Percentiles rank a stretch among this genome's conserved stretches.
Evolutionary conservation across 2,113 vertebrate species (phyloP).

Genomic region (Scortum barcoo): DNA sequence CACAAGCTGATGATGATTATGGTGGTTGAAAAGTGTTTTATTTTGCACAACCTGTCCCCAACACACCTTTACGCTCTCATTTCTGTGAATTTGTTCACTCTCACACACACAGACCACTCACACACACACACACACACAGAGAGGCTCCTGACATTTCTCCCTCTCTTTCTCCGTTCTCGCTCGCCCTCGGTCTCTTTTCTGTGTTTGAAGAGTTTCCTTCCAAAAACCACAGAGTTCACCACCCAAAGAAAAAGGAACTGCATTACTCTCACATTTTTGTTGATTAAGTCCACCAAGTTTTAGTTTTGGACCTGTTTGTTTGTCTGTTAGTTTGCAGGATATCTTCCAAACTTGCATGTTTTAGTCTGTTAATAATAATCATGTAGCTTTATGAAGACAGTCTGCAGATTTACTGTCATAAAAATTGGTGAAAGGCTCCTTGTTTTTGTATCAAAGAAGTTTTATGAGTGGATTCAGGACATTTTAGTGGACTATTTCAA

Average conservation of each 20-base stretch:
- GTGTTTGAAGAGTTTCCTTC: conserved; percentile 36
- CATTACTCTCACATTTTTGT: too few species aligned
- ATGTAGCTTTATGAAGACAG: too few species aligned
- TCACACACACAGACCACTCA: background rate
- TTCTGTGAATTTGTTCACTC: background rate
- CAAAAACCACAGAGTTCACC: background rate
- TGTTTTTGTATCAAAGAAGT: too few species aligned
- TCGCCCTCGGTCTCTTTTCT: conserved; percentile 11
- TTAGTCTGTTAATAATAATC: too few species aligned
- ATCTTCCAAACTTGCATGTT: background rate
- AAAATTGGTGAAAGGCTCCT: too few species aligned
- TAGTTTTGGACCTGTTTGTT: background rate
- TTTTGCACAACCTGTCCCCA: background rate
- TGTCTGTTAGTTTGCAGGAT: background rate
- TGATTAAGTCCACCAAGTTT: too few species aligned
- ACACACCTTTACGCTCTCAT: background rate
- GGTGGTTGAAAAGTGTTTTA: conserved; percentile 6
- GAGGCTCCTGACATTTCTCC: background rate
- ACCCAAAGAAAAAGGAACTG: background rate
- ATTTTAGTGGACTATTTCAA: too few species aligned
- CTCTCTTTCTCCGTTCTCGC: background rate
- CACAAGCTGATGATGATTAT: background rate
- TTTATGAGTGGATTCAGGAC: too few species aligned
- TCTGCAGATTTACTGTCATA: too few species aligned
- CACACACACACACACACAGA: background rate